phyloP scores from a whole-genome alignment of 2,797 vertebrate species.

The Microcaecilia unicolor region DNA sequence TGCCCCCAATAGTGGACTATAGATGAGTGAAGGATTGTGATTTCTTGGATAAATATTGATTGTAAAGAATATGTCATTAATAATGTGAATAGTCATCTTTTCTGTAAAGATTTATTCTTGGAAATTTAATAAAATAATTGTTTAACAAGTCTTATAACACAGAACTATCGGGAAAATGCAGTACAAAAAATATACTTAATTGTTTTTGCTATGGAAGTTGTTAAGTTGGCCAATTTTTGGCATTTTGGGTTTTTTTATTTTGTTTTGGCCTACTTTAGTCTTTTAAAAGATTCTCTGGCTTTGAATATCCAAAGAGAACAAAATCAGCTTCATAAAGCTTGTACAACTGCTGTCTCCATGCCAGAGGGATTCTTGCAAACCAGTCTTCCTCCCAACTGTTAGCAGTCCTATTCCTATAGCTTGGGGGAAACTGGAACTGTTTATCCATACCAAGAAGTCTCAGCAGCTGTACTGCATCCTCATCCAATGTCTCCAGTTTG shows the following conservation, averaged over 20 bases:
- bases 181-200: constrained; percentile 32
- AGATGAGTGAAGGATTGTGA: too few species aligned
- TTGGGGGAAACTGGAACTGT: constrained; percentile 76
- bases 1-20: too few species aligned
- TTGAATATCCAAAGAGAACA: constrained; percentile 82
- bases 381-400: constrained; percentile 81
- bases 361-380: constrained; percentile 73
- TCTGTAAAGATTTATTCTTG: too few species aligned
- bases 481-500: constrained; percentile 80
- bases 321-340: constrained; percentile 85
- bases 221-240: constrained; percentile 10
- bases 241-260: constrained; percentile 11
- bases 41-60: too few species aligned
- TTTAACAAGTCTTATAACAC: constrained; percentile 2
- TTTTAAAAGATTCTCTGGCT: constrained; percentile 60
- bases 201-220: constrained; percentile 5
- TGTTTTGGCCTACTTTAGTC: constrained; percentile 28
- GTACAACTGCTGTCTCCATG: constrained; percentile 73
- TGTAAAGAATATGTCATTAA: too few species aligned
- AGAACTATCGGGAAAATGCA: constrained; percentile 3
- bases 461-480: constrained; percentile 75
- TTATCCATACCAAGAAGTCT: constrained; percentile 75
- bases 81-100: too few species aligned
- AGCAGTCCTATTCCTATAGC: constrained; percentile 72
- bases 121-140: too few species aligned